Percentiles rank a stretch among this genome's conserved stretches.
These are phyloP conservation scores for Archips crataeganus DNA, from an alignment of 2,888 invertebrate genomes.

Conservation along the genomic window DNA sequence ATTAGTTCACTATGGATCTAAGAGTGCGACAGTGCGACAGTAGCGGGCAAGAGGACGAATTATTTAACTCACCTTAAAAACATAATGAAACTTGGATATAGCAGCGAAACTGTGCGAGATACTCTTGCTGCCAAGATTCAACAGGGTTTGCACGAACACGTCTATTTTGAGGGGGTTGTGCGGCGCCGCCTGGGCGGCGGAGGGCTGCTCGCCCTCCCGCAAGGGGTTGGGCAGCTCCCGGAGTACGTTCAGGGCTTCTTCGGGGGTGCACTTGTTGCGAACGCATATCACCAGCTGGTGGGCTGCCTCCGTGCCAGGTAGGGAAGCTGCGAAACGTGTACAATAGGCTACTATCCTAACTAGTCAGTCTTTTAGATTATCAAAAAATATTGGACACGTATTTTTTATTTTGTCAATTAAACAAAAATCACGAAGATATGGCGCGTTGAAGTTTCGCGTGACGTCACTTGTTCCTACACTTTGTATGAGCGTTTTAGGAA, in stretches of 20 bases:
- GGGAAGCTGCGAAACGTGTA: constrained; percentile 81
- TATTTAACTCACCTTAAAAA: constrained; percentile 89
- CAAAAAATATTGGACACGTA: too few species aligned
- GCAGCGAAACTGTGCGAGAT: constrained; percentile 99
- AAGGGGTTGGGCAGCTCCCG: constrained; percentile 94
- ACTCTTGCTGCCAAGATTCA: constrained; percentile 97
- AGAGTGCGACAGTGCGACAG: too few species aligned
- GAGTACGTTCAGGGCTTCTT: constrained; percentile 94
- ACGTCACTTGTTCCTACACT: too few species aligned
- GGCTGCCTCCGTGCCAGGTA: constrained; percentile 93
- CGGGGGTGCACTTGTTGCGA: constrained; percentile 95
- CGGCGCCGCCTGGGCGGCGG: constrained; percentile 88
- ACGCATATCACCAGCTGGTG: constrained; percentile 95
- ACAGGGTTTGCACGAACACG: constrained; percentile 97
- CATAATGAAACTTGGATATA: constrained; percentile 98
- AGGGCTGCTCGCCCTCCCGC: constrained; percentile 88
- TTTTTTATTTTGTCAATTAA: too few species aligned
- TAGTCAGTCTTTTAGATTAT: too few species aligned
- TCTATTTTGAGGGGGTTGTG: constrained; percentile 98
- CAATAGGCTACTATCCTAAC: too few species aligned
- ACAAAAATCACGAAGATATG: too few species aligned
- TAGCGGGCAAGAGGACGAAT: too few species aligned
- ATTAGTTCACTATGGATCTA: too few species aligned
- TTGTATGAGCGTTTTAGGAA: too few species aligned
- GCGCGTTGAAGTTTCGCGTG: too few species aligned